Base-by-base conservation (phyloP, 2,797 vertebrate species). In the Galagoides demidoff region DNA sequence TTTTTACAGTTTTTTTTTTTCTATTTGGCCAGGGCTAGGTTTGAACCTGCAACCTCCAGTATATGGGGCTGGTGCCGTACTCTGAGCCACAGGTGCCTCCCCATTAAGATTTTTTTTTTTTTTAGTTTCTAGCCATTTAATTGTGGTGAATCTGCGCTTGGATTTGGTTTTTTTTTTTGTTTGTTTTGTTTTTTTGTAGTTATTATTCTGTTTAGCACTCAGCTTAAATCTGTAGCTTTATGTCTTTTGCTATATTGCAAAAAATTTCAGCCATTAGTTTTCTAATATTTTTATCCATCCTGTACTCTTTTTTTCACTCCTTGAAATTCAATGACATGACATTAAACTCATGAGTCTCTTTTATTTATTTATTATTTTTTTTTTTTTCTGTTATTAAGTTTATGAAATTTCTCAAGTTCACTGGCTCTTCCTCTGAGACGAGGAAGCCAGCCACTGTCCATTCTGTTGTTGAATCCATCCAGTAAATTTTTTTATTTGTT, bases 231-330 rank as follows among this genome's bases (percentile, higher is more conserved):
- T 68, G 5, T 92, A 52, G 23, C 39, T 84, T 66, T 89, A 63
- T 89, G 3, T 85, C 31, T 84, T 85, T 63, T 90, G 79, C 25
- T 63, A 94, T 37, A 78, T 87, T 90, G 77, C n/a, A 45, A 45
- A 66, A 79, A 23, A 61, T 94, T 92, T 86, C 19, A 89, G 27
- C 70, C 31, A 70, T 91, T 76, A 88, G 81, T 84, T 92, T 89
- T 88, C 1, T n/a, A 19, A 78, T 29, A 57, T 55, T 23, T 94
- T 92, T 85, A n/a, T 78, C 74, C 82, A 7, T 70, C 7, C 37
- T 89, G 1, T 84, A 23, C 12, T 81, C 4, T 49, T 88, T 71
- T 71, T 82, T 45, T 9, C 6, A 61, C 16, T 83, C 14, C 39
- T 86, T 66, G 19, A 13, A 94, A 23, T 76, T 84, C 22, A 52